Percentiles rank a stretch among this genome's conserved stretches.
Conservation (phyloP, 2,113 vertebrate genomes). For the Centrocercus urophasianus region DNA sequence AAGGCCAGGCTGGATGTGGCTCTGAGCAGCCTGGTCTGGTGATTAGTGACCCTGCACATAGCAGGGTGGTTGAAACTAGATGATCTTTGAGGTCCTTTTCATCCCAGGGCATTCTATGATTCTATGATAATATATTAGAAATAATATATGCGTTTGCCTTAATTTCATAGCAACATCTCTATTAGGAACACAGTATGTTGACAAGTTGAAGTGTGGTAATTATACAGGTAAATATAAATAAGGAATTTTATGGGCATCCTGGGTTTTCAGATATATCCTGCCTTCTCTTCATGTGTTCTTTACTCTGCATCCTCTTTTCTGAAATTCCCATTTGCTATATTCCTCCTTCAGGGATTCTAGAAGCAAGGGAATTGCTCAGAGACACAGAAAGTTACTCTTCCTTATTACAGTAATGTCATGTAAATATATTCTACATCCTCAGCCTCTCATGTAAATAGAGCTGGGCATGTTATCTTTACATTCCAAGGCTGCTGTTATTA, state of each 20-base stretch:
- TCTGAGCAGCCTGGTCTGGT: too few species aligned
- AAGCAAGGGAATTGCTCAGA: neutral
- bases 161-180: neutral
- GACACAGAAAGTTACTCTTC: slow-evolving; percentile 43
- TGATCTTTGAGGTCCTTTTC: too few species aligned
- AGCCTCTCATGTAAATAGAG: slow-evolving; percentile 56
- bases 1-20: too few species aligned
- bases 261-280: neutral
- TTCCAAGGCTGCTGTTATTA: slow-evolving; percentile 21
- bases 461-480: neutral
- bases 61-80: too few species aligned
- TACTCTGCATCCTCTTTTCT: neutral
- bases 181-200: neutral
- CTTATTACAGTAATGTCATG: slow-evolving; percentile 34
- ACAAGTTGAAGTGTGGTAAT: neutral
- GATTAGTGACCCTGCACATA: too few species aligned
- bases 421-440: slow-evolving; percentile 53
- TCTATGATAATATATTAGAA: neutral
- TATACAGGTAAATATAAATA: neutral
- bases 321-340: neutral
- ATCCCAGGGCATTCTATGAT: too few species aligned
- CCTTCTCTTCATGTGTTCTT: neutral
- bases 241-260: neutral
- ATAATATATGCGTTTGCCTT: rapidly evolving
- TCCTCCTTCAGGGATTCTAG: neutral